A percentile compares a stretch with the other conserved stretches of the same genome.
Conservation (phyloP, 2,797 vertebrate species). For the Nyctibius grandis region DNA sequence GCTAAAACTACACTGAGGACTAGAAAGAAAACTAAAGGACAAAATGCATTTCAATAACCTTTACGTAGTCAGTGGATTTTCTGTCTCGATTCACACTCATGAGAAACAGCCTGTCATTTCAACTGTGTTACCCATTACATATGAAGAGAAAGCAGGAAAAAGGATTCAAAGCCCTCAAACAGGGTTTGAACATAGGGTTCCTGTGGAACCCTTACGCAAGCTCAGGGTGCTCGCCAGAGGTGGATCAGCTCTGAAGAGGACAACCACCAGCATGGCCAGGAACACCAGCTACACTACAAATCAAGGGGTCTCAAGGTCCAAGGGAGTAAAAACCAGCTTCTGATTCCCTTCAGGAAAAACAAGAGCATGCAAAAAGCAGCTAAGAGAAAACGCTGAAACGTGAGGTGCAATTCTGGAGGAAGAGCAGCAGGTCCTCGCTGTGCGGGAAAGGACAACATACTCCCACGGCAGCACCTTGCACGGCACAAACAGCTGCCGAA, state of each 20-base stretch:
- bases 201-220: background rate
- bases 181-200: background rate
- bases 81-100: background rate
- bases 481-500: background rate
- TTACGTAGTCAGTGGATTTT: background rate
- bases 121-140: background rate
- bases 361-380: background rate
- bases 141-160: background rate
- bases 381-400: background rate
- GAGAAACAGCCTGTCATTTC: background rate
- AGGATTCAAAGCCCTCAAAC: background rate
- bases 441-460: background rate
- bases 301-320: background rate
- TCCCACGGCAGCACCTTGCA: background rate
- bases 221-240: background rate
- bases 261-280: background rate
- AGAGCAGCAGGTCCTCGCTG: background rate
- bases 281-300: background rate
- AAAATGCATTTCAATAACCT: background rate
- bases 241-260: background rate
- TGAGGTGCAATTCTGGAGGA: background rate
- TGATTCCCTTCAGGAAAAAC: background rate
- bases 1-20: background rate
- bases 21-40: background rate
- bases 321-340: background rate